Base-by-base conservation (phyloP, 2,113 vertebrate genomes). In the Synodontis membranacea region DNA sequence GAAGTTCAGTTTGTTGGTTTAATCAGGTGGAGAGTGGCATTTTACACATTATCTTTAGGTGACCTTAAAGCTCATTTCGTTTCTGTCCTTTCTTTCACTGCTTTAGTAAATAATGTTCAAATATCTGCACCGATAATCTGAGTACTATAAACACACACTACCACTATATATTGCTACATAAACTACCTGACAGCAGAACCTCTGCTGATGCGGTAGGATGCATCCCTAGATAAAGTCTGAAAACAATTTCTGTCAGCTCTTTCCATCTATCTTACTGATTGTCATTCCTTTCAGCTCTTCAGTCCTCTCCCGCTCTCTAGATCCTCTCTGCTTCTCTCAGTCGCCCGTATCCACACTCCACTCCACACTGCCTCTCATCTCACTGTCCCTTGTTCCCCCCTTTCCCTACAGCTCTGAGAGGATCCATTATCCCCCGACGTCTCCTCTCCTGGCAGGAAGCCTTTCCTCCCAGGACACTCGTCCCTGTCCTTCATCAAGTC, bases 371-470 rank as follows among this genome's bases (percentile, higher is more conserved):
- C 80, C 62, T n/a, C 72, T 83, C 80, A 83, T 84, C 80, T 75
- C 88, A 80, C 25, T 68, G 66, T 88, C 81, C 46, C 62, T 34
- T 50, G 5, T 66, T 37, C 28, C 62, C 31, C 76, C 70, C 70
- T 31, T 46, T 80, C 80, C 82, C 52, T 54, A 83, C 75, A 84
- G 64, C 76, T 81, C 78, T 90, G 76, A 86, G 56, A 86, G 82
- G 84, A 72, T 58, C 86, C 74, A 88, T 89, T 90, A 90, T 89
- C 82, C 79, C 76, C 54, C 83, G 54, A 66, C 37, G 81, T 76
- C 60, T 82, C 75, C 70, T 21, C 37, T 88, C 79, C 80, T 90
- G 85, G 86, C 84, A 54, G 89, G 82, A 89, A 86, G 87, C 86
- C 86, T 74, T 83, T 89, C 31, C 87, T 88, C 44, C 23, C 58